Base-by-base conservation (phyloP, 2,888 invertebrate genomes). In the Euplexia lucipara region DNA sequence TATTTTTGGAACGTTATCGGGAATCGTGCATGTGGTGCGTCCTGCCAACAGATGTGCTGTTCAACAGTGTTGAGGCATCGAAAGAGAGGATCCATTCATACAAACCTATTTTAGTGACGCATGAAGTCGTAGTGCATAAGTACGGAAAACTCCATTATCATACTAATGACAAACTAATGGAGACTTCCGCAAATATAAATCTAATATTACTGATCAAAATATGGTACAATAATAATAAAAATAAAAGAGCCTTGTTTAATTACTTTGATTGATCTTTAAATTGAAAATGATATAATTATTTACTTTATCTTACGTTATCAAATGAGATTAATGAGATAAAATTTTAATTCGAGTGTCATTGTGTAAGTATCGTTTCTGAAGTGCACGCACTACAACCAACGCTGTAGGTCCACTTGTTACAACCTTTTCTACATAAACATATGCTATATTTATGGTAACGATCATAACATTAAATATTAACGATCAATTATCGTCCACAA, bases 1-100 rank as follows among this genome's bases (percentile, higher is more conserved):
- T 91, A 91, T 91, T 91, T 92, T 90, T 80, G 85, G 87, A 87
- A 81, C 85, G 87, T 89, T 91, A 92, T 91, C 91, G 87, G 81
- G 83, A 83, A 84, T 76, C 81, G 80, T 82, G 82, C 88, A 88
- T 84, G 83, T 88, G 89, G 85, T 86, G 79, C 86, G 83, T 82
- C 82, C 81, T 82, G 81, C 74, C 69, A 84, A 83, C 90, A 92
- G 87, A 91, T 91, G 90, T 86, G 85, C 78, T 83, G 82, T 85
- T 83, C 81, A 84, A 81, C 82, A 82, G 77, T 82, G 83, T 85
- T 83, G 83, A 81, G 44, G 85, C 82, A 81, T 77, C 66, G 78
- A 80, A 81, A 86, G 84, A 84, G 79, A 82, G 79, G 81, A 78
- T 64, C 76, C 82, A 83, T 83, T 82, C 78, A 83, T 82, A 64